Evolutionary conservation across 2,888 invertebrate species (phyloP).

Genomic region (Lasioglossum figueresi): DNA sequence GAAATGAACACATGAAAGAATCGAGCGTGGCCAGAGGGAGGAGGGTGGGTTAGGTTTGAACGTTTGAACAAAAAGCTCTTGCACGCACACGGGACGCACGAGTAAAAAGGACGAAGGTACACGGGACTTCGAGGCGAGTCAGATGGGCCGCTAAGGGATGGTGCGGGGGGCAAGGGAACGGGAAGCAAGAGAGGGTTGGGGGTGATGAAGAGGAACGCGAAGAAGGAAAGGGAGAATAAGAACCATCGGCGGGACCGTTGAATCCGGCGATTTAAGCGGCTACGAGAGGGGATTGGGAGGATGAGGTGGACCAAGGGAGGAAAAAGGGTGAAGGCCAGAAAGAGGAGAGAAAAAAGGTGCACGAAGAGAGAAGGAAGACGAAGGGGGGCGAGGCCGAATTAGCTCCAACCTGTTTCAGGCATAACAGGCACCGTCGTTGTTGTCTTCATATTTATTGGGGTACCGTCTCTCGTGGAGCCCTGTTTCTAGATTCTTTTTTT

Average conservation of each 20-base stretch:
- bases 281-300: constrained; percentile 41
- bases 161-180: constrained; percentile 1
- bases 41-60: constrained; percentile 43
- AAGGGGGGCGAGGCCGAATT: constrained; percentile 76
- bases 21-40: constrained; percentile 45
- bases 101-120: constrained; percentile 59
- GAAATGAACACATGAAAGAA: constrained; percentile 52
- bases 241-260: constrained; percentile 75
- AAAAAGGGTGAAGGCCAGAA: constrained; percentile 25
- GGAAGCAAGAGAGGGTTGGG: constrained; percentile 26
- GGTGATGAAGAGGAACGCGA: constrained; percentile 67
- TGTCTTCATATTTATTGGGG: constrained; percentile 83
- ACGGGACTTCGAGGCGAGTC: constrained; percentile 27
- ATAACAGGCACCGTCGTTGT: constrained; percentile 80
- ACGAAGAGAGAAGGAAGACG: constrained; percentile 5
- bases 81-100: constrained; percentile 59
- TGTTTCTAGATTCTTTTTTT: constrained; percentile 72
- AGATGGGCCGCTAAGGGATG: constrained; percentile 39
- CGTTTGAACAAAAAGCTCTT: constrained; percentile 64
- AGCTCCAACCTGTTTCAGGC: constrained; percentile 82
- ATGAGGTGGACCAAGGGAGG: constrained; percentile 31
- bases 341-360: constrained; percentile 32
- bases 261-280: constrained; percentile 79
- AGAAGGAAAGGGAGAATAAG: constrained; percentile 64
- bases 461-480: constrained; percentile 74